Conservation (phyloP, 2,113 vertebrate genomes). For the Mastomys natalensis region DNA sequence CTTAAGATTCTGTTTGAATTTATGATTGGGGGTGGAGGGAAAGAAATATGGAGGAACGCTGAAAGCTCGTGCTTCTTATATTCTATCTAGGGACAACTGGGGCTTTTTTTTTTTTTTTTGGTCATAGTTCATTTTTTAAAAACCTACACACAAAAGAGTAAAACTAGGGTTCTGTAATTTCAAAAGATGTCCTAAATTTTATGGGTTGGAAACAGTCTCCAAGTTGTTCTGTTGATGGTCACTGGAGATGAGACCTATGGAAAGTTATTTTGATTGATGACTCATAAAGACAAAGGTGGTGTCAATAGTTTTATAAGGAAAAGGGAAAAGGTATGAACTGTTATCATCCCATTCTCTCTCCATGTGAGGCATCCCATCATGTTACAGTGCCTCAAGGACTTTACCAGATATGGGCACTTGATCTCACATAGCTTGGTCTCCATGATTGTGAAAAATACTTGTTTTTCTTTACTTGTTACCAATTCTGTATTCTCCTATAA, state of each 20-base stretch:
- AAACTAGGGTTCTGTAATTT: not conserved
- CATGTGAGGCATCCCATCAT: too few species aligned
- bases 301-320: not conserved
- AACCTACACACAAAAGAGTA: not conserved
- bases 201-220: not conserved
- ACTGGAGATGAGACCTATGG: not conserved
- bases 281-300: not conserved
- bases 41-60: constrained; percentile 4
- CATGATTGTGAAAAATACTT: not conserved
- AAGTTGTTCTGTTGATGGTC: not conserved
- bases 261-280: not conserved
- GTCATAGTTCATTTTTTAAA: not conserved
- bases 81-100: not conserved
- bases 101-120: not conserved
- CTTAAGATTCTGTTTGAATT: constrained; percentile 51
- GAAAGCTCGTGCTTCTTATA: constrained; percentile 22
- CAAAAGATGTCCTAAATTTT: not conserved
- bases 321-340: not conserved
- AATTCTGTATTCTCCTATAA: not conserved
- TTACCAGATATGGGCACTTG: too few species aligned
- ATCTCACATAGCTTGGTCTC: not conserved
- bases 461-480: not conserved
- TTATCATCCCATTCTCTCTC: rapidly evolving
- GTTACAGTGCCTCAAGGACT: not conserved
- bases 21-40: not conserved